Evolutionary conservation across 2,797 vertebrate genomes (phyloP), one percentile per base, ranked within the genome.

Genomic region (Hydrophis major): DNA sequence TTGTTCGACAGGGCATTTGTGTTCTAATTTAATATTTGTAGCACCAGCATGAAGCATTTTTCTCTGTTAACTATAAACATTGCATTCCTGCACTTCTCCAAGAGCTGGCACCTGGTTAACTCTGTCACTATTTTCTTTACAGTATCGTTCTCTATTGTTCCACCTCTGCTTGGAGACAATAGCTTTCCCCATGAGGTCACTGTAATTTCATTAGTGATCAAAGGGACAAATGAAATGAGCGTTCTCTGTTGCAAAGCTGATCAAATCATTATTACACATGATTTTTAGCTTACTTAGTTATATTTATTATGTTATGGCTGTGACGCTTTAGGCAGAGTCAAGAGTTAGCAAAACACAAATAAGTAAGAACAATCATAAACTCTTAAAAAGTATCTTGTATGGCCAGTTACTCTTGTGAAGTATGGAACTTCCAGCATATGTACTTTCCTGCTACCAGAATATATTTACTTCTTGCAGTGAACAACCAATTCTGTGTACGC

Each of bases 31-130:
- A 32, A 92, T 55, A 55, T 89, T 69, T 74, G 61, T 22, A 66
- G 78, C 47, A 12, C 42, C 4, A 11, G 20, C 57, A 90, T 69
- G 16, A 74, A 92, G 53, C 53, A 53, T 96, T 93, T 1, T 92
- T 90, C 93, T 92, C 42, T 90, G 93, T 59, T 25, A 90, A 27
- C 50, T 60, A 22, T 78, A 93, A 92, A 53, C 6, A 16, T 25
- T 56, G 92, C 50, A 47, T 93, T 95, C 91, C 5, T 90, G 22
- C 18, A 89, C 28, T 37, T 27, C 12, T 50, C 3, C 14, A 4
- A 57, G 28, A 37, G 42, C 13, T 88, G 88, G 32, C 88, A 55
- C 55, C 1, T 4, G 16, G 11, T 90, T 47, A 55, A 32, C 22
- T 55, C 86, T 92, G 88, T 78, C 78, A 86, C 25, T 27, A 10